Conservation (phyloP, 1,140 invertebrate species). For the Ylistrum balloti region DNA sequence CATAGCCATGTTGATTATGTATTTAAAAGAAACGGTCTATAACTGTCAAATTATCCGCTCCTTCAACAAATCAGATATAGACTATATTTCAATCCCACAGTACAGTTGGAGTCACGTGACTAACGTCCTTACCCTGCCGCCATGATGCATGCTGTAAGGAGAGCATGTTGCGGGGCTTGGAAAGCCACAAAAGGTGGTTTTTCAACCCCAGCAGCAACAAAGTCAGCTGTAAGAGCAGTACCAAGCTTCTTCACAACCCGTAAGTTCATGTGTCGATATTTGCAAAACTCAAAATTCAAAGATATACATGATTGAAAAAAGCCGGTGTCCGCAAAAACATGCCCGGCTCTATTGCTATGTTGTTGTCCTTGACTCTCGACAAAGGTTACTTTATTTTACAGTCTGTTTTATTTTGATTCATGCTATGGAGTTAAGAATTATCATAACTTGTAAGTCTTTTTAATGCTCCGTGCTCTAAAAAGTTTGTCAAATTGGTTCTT, state of each 20-base stretch:
- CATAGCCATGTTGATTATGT: too few species aligned
- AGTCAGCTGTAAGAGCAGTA: conserved; percentile 84
- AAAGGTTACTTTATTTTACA: conserved; percentile 42
- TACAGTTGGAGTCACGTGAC: conserved; percentile 71
- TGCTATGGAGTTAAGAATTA: not conserved
- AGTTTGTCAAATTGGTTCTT: not conserved
- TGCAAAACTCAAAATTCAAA: not conserved
- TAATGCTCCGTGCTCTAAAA: not conserved
- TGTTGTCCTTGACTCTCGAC: conserved; percentile 37
- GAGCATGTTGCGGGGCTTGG: conserved; percentile 85
- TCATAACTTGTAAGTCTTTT: not conserved
- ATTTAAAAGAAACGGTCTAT: not conserved
- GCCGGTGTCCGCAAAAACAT: conserved; percentile 2
- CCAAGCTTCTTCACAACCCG: conserved; percentile 84
- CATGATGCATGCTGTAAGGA: conserved; percentile 87
- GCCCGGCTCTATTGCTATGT: conserved; percentile 27
- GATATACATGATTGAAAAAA: not conserved
- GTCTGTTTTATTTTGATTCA: not conserved
- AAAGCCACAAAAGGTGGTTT: conserved; percentile 85
- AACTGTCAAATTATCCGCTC: not conserved
- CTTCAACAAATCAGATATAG: not conserved
- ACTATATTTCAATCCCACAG: not conserved
- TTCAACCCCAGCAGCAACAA: conserved; percentile 83
- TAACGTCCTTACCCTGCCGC: conserved; percentile 77
- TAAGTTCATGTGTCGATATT: conserved; percentile 80